These are phyloP conservation scores for Thera obeliscata DNA, from an alignment of 2,888 invertebrate genomes.

Conservation along the genomic window DNA sequence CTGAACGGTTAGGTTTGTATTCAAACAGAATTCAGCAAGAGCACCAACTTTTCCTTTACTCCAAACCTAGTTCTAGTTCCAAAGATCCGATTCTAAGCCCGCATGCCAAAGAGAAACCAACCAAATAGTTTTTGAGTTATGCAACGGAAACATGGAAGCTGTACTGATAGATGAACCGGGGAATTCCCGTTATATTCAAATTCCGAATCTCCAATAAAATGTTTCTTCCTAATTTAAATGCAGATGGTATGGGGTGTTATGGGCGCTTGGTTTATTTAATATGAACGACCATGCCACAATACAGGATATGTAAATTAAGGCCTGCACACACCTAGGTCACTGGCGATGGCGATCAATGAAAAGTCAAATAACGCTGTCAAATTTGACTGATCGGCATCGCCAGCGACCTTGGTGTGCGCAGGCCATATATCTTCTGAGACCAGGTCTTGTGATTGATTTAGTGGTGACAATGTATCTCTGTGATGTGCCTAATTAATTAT, in stretches of 20 bases:
- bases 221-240: background rate
- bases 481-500: too few relatives aligned
- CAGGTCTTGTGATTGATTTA: too few relatives aligned
- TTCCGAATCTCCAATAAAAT: conserved; percentile 1
- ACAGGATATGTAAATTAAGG: too few relatives aligned
- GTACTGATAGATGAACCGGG: conserved; percentile 11
- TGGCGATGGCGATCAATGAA: too few relatives aligned
- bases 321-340: too few relatives aligned
- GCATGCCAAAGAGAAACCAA: conserved; percentile 21
- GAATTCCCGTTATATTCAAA: background rate
- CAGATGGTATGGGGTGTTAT: background rate
- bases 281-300: too few relatives aligned
- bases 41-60: conserved; percentile 9
- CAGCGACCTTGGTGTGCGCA: too few relatives aligned
- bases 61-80: conserved; percentile 10
- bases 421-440: too few relatives aligned
- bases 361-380: too few relatives aligned
- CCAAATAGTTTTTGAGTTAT: conserved; percentile 31
- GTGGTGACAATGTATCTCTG: too few relatives aligned
- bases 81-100: conserved; percentile 18
- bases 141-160: conserved; percentile 13
- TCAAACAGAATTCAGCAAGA: conserved; percentile 14
- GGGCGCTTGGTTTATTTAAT: background rate
- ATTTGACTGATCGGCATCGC: too few relatives aligned
- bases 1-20: conserved; percentile 8